Base-by-base conservation (phyloP, 2,797 vertebrate genomes). In the Pangasius krempfi region DNA sequence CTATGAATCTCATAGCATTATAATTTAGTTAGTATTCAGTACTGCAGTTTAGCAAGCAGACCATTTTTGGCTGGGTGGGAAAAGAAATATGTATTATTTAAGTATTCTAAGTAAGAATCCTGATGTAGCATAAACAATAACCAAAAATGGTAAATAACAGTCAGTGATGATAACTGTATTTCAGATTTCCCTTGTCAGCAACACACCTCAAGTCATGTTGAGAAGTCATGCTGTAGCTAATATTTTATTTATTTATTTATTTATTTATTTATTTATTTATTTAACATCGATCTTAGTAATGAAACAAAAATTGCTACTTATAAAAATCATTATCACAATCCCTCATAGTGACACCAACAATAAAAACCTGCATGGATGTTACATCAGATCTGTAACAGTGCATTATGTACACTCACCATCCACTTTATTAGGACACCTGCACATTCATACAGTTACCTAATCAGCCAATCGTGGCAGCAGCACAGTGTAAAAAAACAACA, bases 1-100 rank as follows among this genome's bases (percentile, higher is more conserved):
- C n/a, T 85, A 56, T 13, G 54, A 88, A 85, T 85, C 82, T 50
- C 75, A 85, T 62, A 87, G 47, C 33, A 84, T 66, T 44, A 52
- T 16, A 14, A 22, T 30, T 52, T 33, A 68, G 27, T 64, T 84
- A 88, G 73, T 47, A 80, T 76, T 70, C 50, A 58, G 30, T 85
- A 80, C 75, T 70, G 37, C 60, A 84, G 66, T 58, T 78, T 68
- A 85, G 60, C n/a, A 68, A 18, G 18, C 64, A 22, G 47, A 56
- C 13, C 18, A 56, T 75, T 62, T 40, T 76, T 56, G 84, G 56
- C 66, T 81, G 58, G 14, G 56, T 58, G 2, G 80, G 50, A 73
- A 86, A 68, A 25, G 40, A 82, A 44, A 70, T 54, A 18, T 6
- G 5, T 78, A 82, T 86, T 86, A 84, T 84, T 81, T 70, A 70